These are phyloP conservation scores for Mastomys natalensis DNA, from an alignment of 2,113 vertebrate species.

Conservation along the genomic window DNA sequence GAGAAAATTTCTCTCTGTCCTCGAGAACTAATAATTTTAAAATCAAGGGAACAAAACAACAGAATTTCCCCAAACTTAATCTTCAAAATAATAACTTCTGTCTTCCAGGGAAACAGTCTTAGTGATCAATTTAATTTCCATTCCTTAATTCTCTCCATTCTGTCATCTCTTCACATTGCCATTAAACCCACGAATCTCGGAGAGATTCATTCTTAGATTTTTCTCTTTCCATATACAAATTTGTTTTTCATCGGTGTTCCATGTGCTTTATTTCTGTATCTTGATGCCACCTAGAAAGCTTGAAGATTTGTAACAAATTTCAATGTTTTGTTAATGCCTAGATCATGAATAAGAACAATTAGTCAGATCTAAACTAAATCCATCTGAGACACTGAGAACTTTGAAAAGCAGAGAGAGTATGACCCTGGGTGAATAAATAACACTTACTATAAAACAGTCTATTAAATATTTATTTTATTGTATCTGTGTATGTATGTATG, in stretches of 20 bases:
- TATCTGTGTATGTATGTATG: rapidly evolving
- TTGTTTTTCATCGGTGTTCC: neutral
- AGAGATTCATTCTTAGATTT: conserved; percentile 18
- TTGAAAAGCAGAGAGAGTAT: neutral
- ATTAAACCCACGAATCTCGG: neutral
- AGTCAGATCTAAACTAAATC: conserved; percentile 35
- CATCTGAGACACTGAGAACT: conserved; percentile 21
- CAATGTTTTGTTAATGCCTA: conserved; percentile 17
- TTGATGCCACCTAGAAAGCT: neutral
- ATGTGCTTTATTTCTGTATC: neutral
- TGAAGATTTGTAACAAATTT: conserved; percentile 14
- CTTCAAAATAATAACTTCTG: conserved; percentile 30
- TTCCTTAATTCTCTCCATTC: neutral
- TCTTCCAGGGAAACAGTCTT: neutral
- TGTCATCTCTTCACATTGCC: neutral
- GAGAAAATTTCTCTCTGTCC: conserved; percentile 9
- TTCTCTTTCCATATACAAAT: neutral
- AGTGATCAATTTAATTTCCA: neutral
- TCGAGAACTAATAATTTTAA: conserved; percentile 39
- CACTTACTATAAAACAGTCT: neutral
- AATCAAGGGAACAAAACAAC: neutral
- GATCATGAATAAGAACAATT: conserved; percentile 9
- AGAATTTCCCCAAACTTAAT: conserved; percentile 9
- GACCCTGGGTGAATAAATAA: neutral
- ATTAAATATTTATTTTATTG: neutral